A percentile compares a stretch with the other conserved stretches of the same genome.
Conservation (phyloP, 1,140 invertebrate genomes). For the Heliconius himera region DNA sequence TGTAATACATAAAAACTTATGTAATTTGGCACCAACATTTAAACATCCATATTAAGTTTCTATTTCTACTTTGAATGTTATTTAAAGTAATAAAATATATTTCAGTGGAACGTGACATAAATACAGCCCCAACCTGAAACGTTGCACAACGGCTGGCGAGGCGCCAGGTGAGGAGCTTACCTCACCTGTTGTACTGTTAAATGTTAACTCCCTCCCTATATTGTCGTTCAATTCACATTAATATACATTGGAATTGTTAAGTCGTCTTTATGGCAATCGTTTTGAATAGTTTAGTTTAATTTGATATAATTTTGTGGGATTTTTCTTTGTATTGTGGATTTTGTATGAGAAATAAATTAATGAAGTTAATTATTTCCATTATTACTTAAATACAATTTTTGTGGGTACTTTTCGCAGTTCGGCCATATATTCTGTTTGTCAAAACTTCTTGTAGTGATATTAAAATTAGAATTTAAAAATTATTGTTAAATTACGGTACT, state of each 20-base stretch:
- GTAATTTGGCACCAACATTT: neutral
- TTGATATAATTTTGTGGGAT: neutral
- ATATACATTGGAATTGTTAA: constrained; percentile 9
- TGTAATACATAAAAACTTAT: neutral
- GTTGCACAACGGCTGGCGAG: constrained; percentile 30
- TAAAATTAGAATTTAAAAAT: no score
- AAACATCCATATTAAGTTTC: neutral
- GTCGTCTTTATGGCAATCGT: neutral
- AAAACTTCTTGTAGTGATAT: no score
- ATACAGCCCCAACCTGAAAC: constrained; percentile 30
- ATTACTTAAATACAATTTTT: no score
- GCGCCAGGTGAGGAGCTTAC: constrained; percentile 21
- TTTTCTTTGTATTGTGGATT: no score
- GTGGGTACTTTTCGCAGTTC: no score
- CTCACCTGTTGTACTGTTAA: constrained; percentile 32
- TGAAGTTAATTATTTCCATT: no score
- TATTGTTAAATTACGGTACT: no score
- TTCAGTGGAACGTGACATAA: constrained; percentile 8
- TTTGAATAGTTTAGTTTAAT: neutral
- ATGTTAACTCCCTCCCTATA: constrained; percentile 8
- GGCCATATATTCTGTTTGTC: no score
- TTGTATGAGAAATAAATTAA: no score
- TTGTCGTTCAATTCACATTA: neutral
- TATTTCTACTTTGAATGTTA: constrained; percentile 19
- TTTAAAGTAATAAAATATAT: constrained; percentile 20